A percentile compares a stretch with the other conserved stretches of the same genome.
These are phyloP conservation scores for Rhinoraja longicauda DNA, from an alignment of 2,797 vertebrate genomes.

Conservation along the genomic window DNA sequence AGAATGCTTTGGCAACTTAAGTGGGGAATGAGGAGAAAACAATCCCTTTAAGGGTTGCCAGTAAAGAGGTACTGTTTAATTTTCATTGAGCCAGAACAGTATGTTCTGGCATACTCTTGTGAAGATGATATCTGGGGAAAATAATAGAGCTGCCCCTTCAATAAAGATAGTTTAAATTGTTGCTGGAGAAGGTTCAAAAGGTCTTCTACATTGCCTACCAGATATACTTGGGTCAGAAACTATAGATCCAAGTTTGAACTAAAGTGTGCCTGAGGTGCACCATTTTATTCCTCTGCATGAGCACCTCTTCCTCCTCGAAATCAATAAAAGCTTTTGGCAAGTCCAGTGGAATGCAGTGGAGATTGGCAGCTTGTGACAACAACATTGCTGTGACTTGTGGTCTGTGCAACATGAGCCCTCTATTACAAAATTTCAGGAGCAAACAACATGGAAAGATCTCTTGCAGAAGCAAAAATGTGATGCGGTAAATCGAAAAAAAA, in stretches of 20 bases:
- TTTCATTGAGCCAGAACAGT: conserved; percentile 34
- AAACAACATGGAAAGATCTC: conserved; percentile 20
- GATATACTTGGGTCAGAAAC: conserved; percentile 12
- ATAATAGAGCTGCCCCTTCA: conserved; percentile 19
- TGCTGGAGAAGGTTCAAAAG: conserved; percentile 12
- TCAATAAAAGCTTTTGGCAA: conserved; percentile 27
- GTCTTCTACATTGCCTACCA: conserved; percentile 16
- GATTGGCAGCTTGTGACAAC: conserved; percentile 18
- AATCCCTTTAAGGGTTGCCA: conserved; percentile 5
- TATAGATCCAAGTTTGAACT: background rate
- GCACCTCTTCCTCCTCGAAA: conserved; percentile 9
- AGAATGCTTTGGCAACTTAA: conserved; percentile 9
- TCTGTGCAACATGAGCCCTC: background rate
- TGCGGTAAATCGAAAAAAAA: background rate
- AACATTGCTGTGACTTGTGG: conserved; percentile 16
- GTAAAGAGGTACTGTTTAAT: conserved; percentile 20
- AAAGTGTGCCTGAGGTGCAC: conserved; percentile 18
- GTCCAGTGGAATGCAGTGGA: background rate
- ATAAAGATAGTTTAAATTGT: conserved; percentile 23
- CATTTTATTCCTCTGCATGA: conserved; percentile 5
- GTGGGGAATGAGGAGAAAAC: background rate
- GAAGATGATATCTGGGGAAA: conserved; percentile 32
- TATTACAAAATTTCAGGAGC: background rate
- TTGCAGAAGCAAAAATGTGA: conserved; percentile 19
- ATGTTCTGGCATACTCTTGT: conserved; percentile 24